phyloP scores from a whole-genome alignment of 2,113 vertebrate species.

The Chrysochloris asiatica region DNA sequence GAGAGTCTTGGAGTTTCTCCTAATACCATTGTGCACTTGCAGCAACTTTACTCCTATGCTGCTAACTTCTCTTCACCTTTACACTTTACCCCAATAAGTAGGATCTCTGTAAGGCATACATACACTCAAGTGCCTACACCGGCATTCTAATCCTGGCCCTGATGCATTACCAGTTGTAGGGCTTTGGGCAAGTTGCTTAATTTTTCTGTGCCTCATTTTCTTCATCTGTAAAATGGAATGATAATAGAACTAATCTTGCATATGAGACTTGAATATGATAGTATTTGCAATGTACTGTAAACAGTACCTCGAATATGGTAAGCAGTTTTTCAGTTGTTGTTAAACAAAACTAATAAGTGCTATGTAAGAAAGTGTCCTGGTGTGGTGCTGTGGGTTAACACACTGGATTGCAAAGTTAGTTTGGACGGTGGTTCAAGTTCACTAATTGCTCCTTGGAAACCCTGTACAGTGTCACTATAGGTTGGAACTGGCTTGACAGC shows the following conservation, averaged over 20 bases:
- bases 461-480: no score
- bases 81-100: no score
- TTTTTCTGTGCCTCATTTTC: not conserved
- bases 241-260: not conserved
- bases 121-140: not conserved
- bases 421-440: no score
- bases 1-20: not conserved
- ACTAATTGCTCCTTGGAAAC: no score
- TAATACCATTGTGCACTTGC: not conserved
- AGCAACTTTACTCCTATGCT: not conserved
- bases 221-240: not conserved
- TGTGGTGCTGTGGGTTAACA: no score
- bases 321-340: not conserved
- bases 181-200: not conserved
- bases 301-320: not conserved
- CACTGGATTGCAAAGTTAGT: no score
- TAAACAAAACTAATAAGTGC: not conserved
- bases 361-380: no score
- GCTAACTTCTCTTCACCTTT: not conserved
- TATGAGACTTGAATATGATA: not conserved
- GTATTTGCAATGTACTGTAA: not conserved
- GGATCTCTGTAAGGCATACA: not conserved
- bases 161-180: not conserved
- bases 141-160: not conserved
- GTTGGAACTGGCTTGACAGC: no score